A percentile compares a stretch with the other conserved stretches of the same genome.
These are phyloP conservation scores for Antrozous pallidus DNA, from an alignment of 2,797 vertebrate genomes.

Conservation along the genomic window DNA sequence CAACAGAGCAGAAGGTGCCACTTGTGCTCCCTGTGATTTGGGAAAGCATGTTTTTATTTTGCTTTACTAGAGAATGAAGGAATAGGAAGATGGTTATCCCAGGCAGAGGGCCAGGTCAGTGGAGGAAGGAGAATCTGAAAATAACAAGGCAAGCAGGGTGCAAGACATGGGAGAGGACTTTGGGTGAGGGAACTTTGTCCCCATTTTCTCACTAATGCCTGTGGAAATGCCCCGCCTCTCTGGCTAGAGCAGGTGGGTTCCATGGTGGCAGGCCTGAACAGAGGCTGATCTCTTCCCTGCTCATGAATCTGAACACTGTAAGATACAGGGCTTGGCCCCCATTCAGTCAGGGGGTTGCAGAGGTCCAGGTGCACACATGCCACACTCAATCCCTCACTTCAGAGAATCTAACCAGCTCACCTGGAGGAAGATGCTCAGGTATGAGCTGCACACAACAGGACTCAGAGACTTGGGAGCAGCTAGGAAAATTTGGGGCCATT, in stretches of 20 bases:
- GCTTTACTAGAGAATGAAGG: constrained; percentile 38
- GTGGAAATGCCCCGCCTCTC: background rate
- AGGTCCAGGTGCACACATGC: fast-evolving
- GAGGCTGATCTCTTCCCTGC: background rate
- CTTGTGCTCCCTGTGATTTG: constrained; percentile 64
- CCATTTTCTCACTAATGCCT: background rate
- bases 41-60: constrained; percentile 51
- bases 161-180: background rate
- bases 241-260: background rate
- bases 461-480: background rate
- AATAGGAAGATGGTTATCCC: background rate
- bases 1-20: constrained; percentile 50
- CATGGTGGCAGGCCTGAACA: background rate
- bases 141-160: background rate
- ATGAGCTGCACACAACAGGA: background rate
- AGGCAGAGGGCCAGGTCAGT: background rate
- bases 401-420: background rate
- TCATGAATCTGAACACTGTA: background rate
- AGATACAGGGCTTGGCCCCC: background rate
- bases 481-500: background rate
- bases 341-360: background rate
- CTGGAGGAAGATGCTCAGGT: background rate
- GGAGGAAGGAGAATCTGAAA: constrained; percentile 33
- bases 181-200: background rate
- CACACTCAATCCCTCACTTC: background rate